phyloP scores from a whole-genome alignment of 2,113 vertebrate species.

The Barnardius zonarius region DNA sequence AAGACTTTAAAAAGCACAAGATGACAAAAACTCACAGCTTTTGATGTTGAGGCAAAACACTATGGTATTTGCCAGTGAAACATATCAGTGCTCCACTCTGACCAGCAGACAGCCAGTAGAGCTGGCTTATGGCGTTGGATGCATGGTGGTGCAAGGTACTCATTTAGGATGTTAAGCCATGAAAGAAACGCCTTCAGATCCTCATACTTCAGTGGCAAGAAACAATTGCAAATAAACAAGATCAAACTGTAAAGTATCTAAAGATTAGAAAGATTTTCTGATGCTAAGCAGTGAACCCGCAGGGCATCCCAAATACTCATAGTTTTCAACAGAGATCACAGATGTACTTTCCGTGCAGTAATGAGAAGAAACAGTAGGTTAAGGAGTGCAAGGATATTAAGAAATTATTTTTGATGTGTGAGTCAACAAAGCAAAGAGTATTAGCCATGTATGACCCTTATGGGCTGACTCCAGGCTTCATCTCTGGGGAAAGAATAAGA shows the following conservation, averaged over 20 bases:
- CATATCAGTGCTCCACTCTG: neutral
- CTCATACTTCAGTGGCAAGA: neutral
- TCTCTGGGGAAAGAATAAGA: neutral
- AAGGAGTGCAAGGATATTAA: neutral
- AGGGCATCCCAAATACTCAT: neutral
- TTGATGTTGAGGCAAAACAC: neutral
- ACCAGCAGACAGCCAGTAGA: neutral
- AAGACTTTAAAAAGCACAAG: neutral
- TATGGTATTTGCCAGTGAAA: neutral
- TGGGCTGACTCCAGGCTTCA: neutral
- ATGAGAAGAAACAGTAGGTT: slow-evolving; percentile 28
- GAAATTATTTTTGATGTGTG: neutral
- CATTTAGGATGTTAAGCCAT: neutral
- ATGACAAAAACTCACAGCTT: neutral
- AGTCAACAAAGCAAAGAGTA: slow-evolving; percentile 1
- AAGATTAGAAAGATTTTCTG: neutral
- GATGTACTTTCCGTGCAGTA: neutral
- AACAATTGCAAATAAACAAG: neutral
- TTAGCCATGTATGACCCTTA: neutral
- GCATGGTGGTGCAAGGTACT: neutral
- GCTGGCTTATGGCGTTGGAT: neutral
- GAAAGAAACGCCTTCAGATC: neutral
- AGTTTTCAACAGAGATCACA: neutral
- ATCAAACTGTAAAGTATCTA: neutral
- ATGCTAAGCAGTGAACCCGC: neutral